Evolutionary conservation across 2,888 invertebrate species (phyloP), one percentile per base, ranked within the genome.

Genomic region (Lepeophtheirus nordmannii): DNA sequence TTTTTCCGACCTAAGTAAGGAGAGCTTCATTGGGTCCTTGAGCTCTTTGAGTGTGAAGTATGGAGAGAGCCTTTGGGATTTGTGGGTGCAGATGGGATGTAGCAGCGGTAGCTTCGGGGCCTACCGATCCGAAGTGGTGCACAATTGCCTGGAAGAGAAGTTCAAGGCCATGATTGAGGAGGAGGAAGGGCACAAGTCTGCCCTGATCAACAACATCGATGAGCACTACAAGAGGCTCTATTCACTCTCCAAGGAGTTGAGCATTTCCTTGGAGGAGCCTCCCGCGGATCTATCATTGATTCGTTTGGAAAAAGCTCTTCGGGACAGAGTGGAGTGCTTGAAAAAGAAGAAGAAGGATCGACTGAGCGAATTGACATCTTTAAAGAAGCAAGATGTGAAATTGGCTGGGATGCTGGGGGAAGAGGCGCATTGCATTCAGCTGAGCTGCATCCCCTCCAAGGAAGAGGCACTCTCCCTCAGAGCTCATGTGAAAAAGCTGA

Each of bases 121-220:
- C 8, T 46, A 46, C 53, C 53, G 53, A n/a, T 2, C 8, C 2
- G n/a, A 17, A 8, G 53, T 46, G n/a, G 53, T 46, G n/a, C 53
- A n/a, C n/a, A 17, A 46, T 5, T 46, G 53, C 53, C 14, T 46
- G n/a, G 53, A 46, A 8, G 53, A 46, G 17, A 46, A 46, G 53
- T 46, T 46, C 53, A 14, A 17, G 5, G 53, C 14, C 53, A 46
- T 46, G 30, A 57, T 63, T n/a, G 14, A 22, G 23, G 64, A 63
- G 37, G 64, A 63, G 64, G 57, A 63, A 23, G 37, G 22, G 14
- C 63, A 56, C 20, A 23, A 23, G 41, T 56, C 53, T 10, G n/a
- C 7, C 3, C 53, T 63, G 56, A 30, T 57, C 14, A 11, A 37
- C 10, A 41, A n/a, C 56, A 63, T 63, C 12, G 64, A 63, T 8